These are phyloP conservation scores for Cephus spinipes DNA, from an alignment of 2,888 invertebrate genomes.

Conservation along the genomic window DNA sequence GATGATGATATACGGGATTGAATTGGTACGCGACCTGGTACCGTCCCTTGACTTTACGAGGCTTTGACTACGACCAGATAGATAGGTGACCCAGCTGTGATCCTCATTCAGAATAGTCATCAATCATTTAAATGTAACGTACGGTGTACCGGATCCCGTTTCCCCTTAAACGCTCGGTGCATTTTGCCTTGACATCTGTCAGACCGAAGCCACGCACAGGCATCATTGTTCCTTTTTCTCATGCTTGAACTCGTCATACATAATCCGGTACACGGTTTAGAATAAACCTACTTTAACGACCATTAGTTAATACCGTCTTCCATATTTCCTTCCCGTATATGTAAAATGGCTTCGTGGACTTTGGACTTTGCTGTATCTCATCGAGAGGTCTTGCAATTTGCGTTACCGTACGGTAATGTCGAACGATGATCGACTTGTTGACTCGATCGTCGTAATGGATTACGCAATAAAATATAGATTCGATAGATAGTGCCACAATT, in stretches of 20 bases:
- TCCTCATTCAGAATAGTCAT: slow-evolving; percentile 61
- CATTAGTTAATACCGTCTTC: slow-evolving; percentile 19
- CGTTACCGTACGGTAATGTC: not conserved
- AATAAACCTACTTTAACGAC: slow-evolving; percentile 17
- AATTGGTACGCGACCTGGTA: not conserved
- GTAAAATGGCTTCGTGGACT: not conserved
- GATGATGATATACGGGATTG: not conserved
- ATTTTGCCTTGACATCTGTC: slow-evolving; percentile 62
- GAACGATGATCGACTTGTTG: not conserved
- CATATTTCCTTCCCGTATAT: not conserved
- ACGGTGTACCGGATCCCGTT: slow-evolving; percentile 27
- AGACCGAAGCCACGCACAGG: slow-evolving; percentile 30
- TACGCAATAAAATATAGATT: not conserved
- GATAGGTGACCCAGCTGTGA: slow-evolving; percentile 54
- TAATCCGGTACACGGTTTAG: slow-evolving; percentile 5
- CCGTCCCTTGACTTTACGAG: not conserved
- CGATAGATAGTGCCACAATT: not conserved
- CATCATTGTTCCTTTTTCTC: slow-evolving; percentile 20
- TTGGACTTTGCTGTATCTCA: not conserved
- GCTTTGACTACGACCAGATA: not conserved
- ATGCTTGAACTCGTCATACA: not conserved
- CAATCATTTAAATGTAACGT: slow-evolving; percentile 63
- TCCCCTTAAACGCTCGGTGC: slow-evolving; percentile 14
- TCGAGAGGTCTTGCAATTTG: not conserved
- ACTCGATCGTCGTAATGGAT: not conserved